A percentile compares a stretch with the other conserved stretches of the same genome.
Conservation (phyloP, 2,797 vertebrate genomes). For the Syngnathus acus region DNA sequence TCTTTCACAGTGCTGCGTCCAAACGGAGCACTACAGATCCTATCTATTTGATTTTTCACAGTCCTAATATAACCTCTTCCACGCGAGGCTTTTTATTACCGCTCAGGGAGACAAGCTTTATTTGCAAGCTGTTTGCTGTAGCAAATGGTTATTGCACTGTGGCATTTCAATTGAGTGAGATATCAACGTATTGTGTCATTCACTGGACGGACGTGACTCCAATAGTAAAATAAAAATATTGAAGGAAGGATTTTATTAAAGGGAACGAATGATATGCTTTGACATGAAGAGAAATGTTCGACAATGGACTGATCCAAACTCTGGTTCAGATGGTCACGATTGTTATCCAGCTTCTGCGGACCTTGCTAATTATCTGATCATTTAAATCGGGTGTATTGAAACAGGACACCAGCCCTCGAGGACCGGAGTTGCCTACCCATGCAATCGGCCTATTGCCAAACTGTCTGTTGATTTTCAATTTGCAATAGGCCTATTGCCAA, state of each 20-base stretch:
- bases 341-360: too few relatives aligned
- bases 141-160: constrained; percentile 67
- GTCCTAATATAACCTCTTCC: constrained; percentile 59
- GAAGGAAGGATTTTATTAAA: constrained; percentile 63
- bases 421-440: too few relatives aligned
- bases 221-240: constrained; percentile 50
- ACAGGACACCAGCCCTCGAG: too few relatives aligned
- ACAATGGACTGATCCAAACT: constrained; percentile 18
- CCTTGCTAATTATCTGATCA: too few relatives aligned
- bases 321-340: too few relatives aligned
- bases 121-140: constrained; percentile 68
- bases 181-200: constrained; percentile 63
- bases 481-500: constrained; percentile 5
- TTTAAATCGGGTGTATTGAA: too few relatives aligned
- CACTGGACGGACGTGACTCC: constrained; percentile 49
- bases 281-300: constrained; percentile 37
- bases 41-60: constrained; percentile 64
- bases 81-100: constrained; percentile 57
- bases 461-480: too few relatives aligned
- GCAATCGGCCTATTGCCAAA: too few relatives aligned
- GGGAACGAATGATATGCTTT: constrained; percentile 38
- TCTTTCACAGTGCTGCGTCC: constrained; percentile 32
- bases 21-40: constrained; percentile 49
- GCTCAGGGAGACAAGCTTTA: constrained; percentile 60
- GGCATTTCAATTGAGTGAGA: constrained; percentile 66